Base-by-base conservation (phyloP, 2,797 vertebrate genomes). In the Coccyzus lansbergi region DNA sequence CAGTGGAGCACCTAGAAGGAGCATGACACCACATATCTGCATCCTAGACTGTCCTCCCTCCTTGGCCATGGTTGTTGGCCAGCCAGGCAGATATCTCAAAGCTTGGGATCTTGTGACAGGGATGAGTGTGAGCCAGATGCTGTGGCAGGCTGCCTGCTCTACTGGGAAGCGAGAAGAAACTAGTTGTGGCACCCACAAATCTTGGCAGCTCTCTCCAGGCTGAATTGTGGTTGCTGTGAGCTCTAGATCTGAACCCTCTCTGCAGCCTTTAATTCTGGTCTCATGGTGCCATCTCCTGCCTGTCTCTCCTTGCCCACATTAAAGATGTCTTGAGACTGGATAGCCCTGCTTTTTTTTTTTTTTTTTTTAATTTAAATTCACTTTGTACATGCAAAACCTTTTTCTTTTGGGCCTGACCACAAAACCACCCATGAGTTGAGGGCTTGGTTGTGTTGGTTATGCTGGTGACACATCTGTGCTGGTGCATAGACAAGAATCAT, bases 271-370 rank as follows among this genome's bases (percentile, higher is more conserved):
- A 92, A 93, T 85, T 91, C 78, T 94, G 71, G 52, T 95, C 84
- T 91, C 9, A 0, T 77, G 83, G 83, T 94, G 95, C 94, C 94
- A 96, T 51, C 95, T 96, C 77, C 95, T 95, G 95, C 89, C 84
- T 81, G 69, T n/a, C 20, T 93, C 31, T 96, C 58, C 34, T 80
- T 85, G 78, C 21, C n/a, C 3, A 0, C 0, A 3, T 40, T 59
- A 49, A 75, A 83, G 55, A 40, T 28, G 22, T n/a, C 70, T 84
- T 60, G 38, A 69, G 11, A 31, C 52, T 80, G 28, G 12, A 19
- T 69, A 20, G 4, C 17, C 3, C 8, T 60, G 16, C 22, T 36
- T 25, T 38, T 14, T 49, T 78, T 24, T 40, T 84, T 60, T 34
- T 38, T 14, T 49, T 78, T 24, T 42, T 84, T 62, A n/a, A 38